Evolutionary conservation across 2,113 vertebrate species (phyloP), one percentile per base, ranked within the genome.

Genomic region (Myocastor coypus): DNA sequence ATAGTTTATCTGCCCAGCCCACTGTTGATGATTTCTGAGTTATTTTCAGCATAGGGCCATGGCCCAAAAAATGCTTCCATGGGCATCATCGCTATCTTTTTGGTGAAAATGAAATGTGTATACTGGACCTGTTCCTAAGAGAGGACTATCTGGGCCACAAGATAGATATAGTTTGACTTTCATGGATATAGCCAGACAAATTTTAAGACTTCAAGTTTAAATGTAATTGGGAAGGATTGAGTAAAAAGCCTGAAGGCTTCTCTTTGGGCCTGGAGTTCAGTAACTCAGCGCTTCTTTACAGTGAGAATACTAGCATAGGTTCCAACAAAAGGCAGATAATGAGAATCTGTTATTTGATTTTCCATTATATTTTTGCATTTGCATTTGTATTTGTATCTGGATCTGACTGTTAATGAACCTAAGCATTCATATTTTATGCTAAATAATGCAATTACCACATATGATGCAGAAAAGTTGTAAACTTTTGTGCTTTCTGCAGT

Each of bases 381-480:
- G 52, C 94, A 86, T 95, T 92, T 88, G 24, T 42, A 86, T 95
- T 92, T 88, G 24, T 42, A 55, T 84, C 59, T 96, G 87, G 68
- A 92, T 91, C 87, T 96, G 90, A 94, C 90, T 94, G 57, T 82
- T 96, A 93, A 91, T 94, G 77, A 97, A 82, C 63, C 50, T 77
- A 19, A 19, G 2, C 57, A 66, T 89, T 97, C 83, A 77, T n/a
- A 87, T 83, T 87, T 92, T 91, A 81, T 89, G 20, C 37, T 82
- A 78, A 96, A 69, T 89, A 75, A 78, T 87, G 34, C 96, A 93
- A 95, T 90, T 94, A 66, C 20, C 84, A 37, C 42, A 89, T 93
- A 80, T 78, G 52, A 69, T 81, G 11, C 42, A 87, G 55, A 94
- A 73, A 24, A 86, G 8, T 37, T 89, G 28, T 66, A 92, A 93